Base-by-base conservation (phyloP, 92 coral and sea anemone species). In the Epizoanthus ramosus region DNA sequence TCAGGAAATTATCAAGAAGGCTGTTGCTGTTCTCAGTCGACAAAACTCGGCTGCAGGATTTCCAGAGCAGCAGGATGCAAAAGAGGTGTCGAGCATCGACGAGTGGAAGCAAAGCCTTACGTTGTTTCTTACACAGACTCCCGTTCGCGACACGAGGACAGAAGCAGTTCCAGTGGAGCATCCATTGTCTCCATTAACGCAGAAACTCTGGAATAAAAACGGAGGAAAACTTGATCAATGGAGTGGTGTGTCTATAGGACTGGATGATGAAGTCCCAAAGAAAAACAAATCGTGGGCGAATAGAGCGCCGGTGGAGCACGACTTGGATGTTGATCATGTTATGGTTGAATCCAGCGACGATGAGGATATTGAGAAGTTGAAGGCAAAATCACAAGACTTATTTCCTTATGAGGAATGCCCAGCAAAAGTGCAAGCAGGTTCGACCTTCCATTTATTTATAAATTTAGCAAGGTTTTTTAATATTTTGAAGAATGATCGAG, bases 21-120 rank as follows among this genome's bases (percentile, higher is more conserved):
- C 54, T 50, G 54, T 50, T 50, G 19, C 45, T 22, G 65, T 39
- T 19, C 14, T 59, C 6, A 10, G 33, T 37, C 82, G 82, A 35
- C 82, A 77, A 21, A 77, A n/a, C 15, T 77, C 82, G 9, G 54
- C 54, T 50, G 13, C 82, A 14, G 39, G 14, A 39, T 77, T 60
- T 61, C 82, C 82, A 1, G 82, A 77, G 25, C 82, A 77, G 18
- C 82, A 77, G 12, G 70, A 77, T 60, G 47, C 57, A 0, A 77
- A 60, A 24, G 71, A 77, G 3, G 47, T 19, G 13, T 22, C 82
- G 7, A 77, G 56, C 70, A 4, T 39, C 6, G 58, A 61, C 16
- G 82, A 60, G 59, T 77, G 59, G 59, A 77, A 8, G 57, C 60
- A 41, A 45, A 57, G 71, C 22, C 14, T 77, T 13, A 43, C 82